A percentile compares a stretch with the other conserved stretches of the same genome.
These are phyloP conservation scores for Phallusia fumigata DNA, from an alignment of 23 tunicate genomes.

Conservation along the genomic window DNA sequence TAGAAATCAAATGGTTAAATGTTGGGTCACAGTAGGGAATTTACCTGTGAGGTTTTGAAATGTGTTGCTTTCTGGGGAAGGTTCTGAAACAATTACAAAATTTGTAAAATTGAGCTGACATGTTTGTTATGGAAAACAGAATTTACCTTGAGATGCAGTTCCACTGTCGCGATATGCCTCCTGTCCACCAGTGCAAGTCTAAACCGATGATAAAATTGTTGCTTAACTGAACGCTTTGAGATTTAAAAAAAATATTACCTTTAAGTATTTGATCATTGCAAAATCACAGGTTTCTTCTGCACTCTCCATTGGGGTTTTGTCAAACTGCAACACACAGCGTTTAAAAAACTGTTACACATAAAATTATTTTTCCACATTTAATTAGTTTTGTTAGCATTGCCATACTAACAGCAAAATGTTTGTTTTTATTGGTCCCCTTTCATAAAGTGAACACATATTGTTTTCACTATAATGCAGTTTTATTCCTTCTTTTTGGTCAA, in stretches of 20 bases:
- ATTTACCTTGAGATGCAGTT: neutral
- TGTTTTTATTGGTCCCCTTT: no score
- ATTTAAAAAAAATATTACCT: conserved; percentile 3
- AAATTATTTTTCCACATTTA: no score
- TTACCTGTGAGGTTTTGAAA: neutral
- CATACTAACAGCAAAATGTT: no score
- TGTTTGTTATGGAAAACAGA: neutral
- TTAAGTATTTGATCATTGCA: conserved; percentile 34
- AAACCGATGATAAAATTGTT: neutral
- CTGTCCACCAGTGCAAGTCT: neutral
- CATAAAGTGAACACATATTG: no score
- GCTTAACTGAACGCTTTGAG: neutral
- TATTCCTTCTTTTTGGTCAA: no score
- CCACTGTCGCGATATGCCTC: neutral
- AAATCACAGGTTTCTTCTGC: conserved; percentile 32
- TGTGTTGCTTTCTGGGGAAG: neutral
- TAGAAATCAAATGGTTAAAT: neutral
- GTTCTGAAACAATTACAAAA: neutral
- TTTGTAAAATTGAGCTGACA: no score
- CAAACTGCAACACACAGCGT: conserved; percentile 33
- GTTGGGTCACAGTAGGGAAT: neutral
- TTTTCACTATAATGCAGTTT: no score
- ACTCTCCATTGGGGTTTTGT: conserved; percentile 40
- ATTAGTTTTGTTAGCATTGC: no score
- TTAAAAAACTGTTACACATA: no score